phyloP scores from a whole-genome alignment of 2,888 invertebrate species.

The Agriopis aurantiaria region DNA sequence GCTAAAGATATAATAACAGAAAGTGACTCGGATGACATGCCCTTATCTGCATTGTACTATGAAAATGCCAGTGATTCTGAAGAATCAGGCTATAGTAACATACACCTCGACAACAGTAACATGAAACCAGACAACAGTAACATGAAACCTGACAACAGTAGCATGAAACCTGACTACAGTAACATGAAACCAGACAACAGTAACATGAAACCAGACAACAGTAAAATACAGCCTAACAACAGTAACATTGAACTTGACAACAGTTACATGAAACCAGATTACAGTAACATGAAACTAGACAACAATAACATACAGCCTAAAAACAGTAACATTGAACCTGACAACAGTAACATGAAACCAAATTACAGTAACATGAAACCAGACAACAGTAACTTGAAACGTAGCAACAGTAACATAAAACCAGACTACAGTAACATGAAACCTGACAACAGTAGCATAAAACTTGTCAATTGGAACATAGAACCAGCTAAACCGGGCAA shows the following conservation, averaged over 20 bases:
- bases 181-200: background rate
- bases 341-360: background rate
- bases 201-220: background rate
- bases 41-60: constrained; percentile 56
- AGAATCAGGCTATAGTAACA: background rate
- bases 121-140: background rate
- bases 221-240: background rate
- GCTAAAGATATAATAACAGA: constrained; percentile 52
- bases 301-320: background rate
- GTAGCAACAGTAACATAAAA: background rate
- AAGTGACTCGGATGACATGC: constrained; percentile 60
- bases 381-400: background rate
- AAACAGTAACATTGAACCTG: background rate
- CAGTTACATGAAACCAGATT: background rate
- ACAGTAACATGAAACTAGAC: background rate
- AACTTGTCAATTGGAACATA: background rate
- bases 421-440: background rate
- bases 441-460: background rate
- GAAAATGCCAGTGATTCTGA: constrained; percentile 30
- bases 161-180: background rate
- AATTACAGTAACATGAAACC: background rate
- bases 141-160: background rate
- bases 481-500: constrained; percentile 1
- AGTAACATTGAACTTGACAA: background rate
- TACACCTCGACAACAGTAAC: background rate